A percentile compares a stretch with the other conserved stretches of the same genome.
Evolutionary conservation across 2,113 vertebrate species (phyloP).

Genomic region (Gymnorhina tibicen): DNA sequence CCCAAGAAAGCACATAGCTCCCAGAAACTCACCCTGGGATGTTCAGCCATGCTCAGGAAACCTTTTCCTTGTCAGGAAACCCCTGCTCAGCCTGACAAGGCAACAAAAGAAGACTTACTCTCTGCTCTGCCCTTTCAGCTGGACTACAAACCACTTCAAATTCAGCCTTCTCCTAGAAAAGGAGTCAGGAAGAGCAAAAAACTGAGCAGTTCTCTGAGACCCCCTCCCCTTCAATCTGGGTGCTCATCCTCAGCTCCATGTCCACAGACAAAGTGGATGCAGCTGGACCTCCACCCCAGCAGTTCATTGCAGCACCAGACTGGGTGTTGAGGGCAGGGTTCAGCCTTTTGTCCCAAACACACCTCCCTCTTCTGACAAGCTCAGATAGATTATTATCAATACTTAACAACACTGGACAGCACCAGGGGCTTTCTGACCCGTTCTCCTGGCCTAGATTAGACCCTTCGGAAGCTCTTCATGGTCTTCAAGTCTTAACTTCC

Average conservation of each 20-base stretch:
- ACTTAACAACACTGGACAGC: not conserved
- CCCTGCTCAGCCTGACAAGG: not conserved
- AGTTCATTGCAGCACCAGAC: not conserved
- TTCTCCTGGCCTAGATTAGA: not conserved
- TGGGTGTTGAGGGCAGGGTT: not conserved
- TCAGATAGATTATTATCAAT: not conserved
- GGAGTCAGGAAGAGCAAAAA: not conserved
- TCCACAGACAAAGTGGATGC: not conserved
- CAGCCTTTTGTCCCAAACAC: not conserved
- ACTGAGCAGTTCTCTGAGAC: fast-evolving
- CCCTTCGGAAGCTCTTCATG: not conserved
- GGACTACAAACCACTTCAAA: not conserved
- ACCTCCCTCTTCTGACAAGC: not conserved
- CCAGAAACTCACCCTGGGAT: not conserved
- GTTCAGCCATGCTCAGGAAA: too few relatives aligned
- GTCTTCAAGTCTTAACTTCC: not conserved
- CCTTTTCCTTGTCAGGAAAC: too few relatives aligned
- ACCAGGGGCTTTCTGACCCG: not conserved
- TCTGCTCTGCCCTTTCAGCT: not conserved
- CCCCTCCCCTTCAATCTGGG: not conserved
- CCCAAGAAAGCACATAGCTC: not conserved
- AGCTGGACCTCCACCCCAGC: not conserved
- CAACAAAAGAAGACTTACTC: not conserved
- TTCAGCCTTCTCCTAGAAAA: not conserved
- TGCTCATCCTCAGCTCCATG: not conserved